Evolutionary conservation across 2,797 vertebrate species (phyloP).

Genomic region (Helarctos malayanus): DNA sequence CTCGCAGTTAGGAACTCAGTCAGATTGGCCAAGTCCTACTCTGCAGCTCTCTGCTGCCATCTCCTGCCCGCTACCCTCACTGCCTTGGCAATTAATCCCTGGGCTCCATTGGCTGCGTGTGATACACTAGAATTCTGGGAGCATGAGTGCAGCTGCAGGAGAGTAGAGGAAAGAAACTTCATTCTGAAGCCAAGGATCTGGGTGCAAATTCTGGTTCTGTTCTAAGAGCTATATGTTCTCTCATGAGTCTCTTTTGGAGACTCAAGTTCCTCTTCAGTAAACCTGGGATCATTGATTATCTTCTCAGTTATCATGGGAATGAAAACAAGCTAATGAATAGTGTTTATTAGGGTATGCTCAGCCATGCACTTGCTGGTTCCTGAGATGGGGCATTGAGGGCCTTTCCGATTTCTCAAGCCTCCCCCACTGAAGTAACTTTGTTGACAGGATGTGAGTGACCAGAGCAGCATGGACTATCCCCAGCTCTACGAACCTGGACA

Average conservation of each 20-base stretch:
- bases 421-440: slow-evolving; percentile 63
- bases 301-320: slow-evolving; percentile 34
- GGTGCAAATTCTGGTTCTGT: slow-evolving; percentile 17
- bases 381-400: background rate
- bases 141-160: background rate
- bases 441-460: slow-evolving; percentile 93
- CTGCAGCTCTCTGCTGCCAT: slow-evolving; percentile 33
- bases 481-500: slow-evolving; percentile 93
- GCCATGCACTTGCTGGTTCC: slow-evolving; percentile 26
- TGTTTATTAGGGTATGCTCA: background rate
- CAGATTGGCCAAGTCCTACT: background rate
- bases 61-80: slow-evolving; percentile 30
- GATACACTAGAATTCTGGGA: background rate
- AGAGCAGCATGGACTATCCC: slow-evolving; percentile 91
- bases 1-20: background rate
- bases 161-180: slow-evolving; percentile 10
- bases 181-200: background rate
- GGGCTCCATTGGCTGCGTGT: background rate
- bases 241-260: slow-evolving; percentile 6
- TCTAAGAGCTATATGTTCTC: background rate
- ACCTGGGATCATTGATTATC: slow-evolving; percentile 48
- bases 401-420: background rate
- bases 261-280: background rate
- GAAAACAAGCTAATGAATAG: slow-evolving; percentile 32
- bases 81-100: background rate